Conservation (phyloP, 2,888 invertebrate genomes). For the Morpho deidamia region DNA sequence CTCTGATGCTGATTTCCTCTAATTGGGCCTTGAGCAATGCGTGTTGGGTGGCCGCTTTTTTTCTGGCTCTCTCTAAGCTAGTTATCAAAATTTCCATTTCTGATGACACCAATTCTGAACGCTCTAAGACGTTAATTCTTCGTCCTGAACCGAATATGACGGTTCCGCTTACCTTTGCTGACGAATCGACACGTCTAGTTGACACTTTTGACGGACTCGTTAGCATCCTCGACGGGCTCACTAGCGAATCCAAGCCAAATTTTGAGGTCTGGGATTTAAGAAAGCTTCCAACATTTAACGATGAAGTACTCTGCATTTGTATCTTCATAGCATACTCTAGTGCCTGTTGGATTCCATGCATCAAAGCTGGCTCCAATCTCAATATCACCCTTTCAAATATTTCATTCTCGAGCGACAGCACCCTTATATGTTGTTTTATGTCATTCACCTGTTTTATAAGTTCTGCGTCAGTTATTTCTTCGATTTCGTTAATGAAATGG, state of each 20-base stretch:
- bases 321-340: slow-evolving; percentile 54
- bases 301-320: slow-evolving; percentile 43
- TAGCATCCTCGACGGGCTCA: slow-evolving; percentile 45
- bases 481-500: slow-evolving; percentile 41
- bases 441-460: slow-evolving; percentile 51
- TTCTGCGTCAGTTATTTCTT: slow-evolving; percentile 51
- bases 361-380: slow-evolving; percentile 61
- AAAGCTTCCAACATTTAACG: slow-evolving; percentile 43
- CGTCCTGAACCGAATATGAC: slow-evolving; percentile 48
- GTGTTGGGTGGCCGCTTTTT: slow-evolving; percentile 50
- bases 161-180: slow-evolving; percentile 52
- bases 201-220: slow-evolving; percentile 40
- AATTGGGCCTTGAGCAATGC: slow-evolving; percentile 67
- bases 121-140: slow-evolving; percentile 71
- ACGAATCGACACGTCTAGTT: slow-evolving; percentile 52
- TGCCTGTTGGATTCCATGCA: slow-evolving; percentile 66
- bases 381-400: slow-evolving; percentile 66
- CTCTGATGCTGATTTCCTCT: slow-evolving; percentile 76
- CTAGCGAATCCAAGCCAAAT: slow-evolving; percentile 39
- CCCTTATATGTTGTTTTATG: slow-evolving; percentile 43
- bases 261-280: slow-evolving; percentile 48
- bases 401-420: slow-evolving; percentile 69
- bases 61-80: slow-evolving; percentile 42
- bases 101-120: slow-evolving; percentile 64
- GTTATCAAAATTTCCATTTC: slow-evolving; percentile 69